Conservation (phyloP, 2,797 vertebrate species). For the Alectoris magna region DNA sequence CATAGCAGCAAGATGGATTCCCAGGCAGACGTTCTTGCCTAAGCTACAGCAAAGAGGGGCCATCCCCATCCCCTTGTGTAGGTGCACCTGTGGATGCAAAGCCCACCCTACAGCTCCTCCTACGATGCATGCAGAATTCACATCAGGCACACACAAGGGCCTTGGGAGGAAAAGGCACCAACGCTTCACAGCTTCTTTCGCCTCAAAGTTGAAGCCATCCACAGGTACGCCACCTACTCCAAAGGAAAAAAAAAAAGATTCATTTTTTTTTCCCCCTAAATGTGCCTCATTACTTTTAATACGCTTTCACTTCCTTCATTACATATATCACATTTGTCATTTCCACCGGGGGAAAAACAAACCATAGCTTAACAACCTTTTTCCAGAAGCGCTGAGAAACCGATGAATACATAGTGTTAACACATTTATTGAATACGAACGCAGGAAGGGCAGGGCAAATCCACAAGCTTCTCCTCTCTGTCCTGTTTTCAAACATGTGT, state of each 20-base stretch:
- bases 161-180: background rate
- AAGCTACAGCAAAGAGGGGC: background rate
- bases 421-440: slow-evolving; percentile 69
- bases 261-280: background rate
- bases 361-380: slow-evolving; percentile 60
- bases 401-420: slow-evolving; percentile 58
- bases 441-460: slow-evolving; percentile 61
- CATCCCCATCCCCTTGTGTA: background rate
- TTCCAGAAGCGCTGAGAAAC: slow-evolving; percentile 65
- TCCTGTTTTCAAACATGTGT: slow-evolving; percentile 70
- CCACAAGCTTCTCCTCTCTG: slow-evolving; percentile 58
- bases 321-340: slow-evolving; percentile 49
- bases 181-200: slow-evolving; percentile 32
- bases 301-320: slow-evolving; percentile 61
- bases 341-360: slow-evolving; percentile 67
- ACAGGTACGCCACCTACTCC: background rate
- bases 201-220: slow-evolving; percentile 30
- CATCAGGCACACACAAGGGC: slow-evolving; percentile 34
- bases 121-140: background rate
- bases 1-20: slow-evolving; percentile 6
- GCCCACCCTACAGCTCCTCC: slow-evolving; percentile 63
- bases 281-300: slow-evolving; percentile 41
- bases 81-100: background rate
- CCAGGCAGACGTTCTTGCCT: background rate
- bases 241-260: background rate